Evolutionary conservation across 2,113 vertebrate genomes (phyloP), one percentile per base, ranked within the genome.

Genomic region (Macrotis lagotis): DNA sequence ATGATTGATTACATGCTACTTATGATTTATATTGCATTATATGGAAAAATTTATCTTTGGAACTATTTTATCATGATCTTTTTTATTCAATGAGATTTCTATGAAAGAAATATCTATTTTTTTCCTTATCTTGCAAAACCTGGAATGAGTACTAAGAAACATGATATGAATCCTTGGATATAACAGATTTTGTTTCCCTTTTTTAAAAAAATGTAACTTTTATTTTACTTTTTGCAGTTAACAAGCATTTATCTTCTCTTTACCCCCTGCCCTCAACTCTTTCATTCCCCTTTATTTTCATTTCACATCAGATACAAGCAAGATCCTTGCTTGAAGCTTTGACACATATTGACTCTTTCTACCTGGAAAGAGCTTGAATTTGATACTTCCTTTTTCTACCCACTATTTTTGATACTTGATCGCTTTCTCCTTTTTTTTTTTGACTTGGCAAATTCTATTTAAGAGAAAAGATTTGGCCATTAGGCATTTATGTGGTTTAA

Each of bases 11-110:
- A 91, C 90, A 48, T 92, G 48, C 48, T 92, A 16, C 31, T 93
- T 93, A 90, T 91, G 55, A 25, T 10, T 89, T 50, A 25, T 52
- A 91, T 94, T 89, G 26, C 26, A 28, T 88, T 96, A 25, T 91
- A 3, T 89, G 90, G 47, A 66, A 92, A 24, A 90, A 48, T 91
- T 94, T 97, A 28, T 88, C 6, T 94, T 74, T n/a, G 59, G n/a
- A 28, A 59, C 28, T 37, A 37, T 31, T 37, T 59, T 11, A 59
- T 31, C 3, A 14, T 59, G 55, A n/a, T n/a, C 31, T n/a, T 59
- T 59, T 59, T 59, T n/a, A 66, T 74, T 66, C 59, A 16, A 66
- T 3, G 14, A 83, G n/a, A 44, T 83, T 16, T 83, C 0, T 83
- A 44, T 22, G 19, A 22, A n/a, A 19, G 6, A 83, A 83, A 44